phyloP scores from a whole-genome alignment of 2,113 vertebrate genomes.

The Macroglossus sobrinus region DNA sequence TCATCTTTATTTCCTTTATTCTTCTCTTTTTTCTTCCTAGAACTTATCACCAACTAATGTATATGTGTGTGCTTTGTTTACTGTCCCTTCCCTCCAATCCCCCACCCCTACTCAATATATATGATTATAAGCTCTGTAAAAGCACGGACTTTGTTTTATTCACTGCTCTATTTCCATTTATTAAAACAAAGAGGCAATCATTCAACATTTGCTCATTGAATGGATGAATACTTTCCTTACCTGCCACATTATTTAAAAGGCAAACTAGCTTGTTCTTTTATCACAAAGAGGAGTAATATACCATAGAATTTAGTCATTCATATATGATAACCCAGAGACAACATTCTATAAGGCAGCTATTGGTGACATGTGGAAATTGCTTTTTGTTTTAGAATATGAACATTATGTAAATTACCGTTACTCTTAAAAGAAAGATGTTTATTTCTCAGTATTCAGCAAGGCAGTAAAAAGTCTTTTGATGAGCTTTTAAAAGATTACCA shows the following conservation, averaged over 20 bases:
- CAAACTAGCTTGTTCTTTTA: not conserved
- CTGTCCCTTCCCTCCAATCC: not conserved
- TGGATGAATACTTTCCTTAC: not conserved
- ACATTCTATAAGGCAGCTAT: not conserved
- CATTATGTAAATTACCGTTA: not conserved
- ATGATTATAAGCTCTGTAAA: not conserved
- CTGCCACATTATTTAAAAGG: not conserved
- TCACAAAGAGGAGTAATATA: not conserved
- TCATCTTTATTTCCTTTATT: not conserved
- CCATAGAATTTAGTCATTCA: not conserved
- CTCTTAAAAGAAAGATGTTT: not conserved
- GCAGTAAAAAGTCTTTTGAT: not conserved
- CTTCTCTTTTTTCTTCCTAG: not conserved
- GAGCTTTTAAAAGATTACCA: not conserved
- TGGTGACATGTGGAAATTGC: not conserved
- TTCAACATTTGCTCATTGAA: not conserved
- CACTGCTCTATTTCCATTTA: not conserved
- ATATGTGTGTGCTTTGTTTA: not conserved
- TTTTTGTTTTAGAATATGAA: slow-evolving; percentile 26
- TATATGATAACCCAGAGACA: not conserved
- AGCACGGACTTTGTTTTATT: not conserved
- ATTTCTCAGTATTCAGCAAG: not conserved
- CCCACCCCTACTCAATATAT: not conserved
- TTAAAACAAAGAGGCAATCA: not conserved
- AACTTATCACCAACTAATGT: not conserved